These are phyloP conservation scores for Cromileptes altivelis DNA, from an alignment of 2,113 vertebrate species.

Conservation along the genomic window DNA sequence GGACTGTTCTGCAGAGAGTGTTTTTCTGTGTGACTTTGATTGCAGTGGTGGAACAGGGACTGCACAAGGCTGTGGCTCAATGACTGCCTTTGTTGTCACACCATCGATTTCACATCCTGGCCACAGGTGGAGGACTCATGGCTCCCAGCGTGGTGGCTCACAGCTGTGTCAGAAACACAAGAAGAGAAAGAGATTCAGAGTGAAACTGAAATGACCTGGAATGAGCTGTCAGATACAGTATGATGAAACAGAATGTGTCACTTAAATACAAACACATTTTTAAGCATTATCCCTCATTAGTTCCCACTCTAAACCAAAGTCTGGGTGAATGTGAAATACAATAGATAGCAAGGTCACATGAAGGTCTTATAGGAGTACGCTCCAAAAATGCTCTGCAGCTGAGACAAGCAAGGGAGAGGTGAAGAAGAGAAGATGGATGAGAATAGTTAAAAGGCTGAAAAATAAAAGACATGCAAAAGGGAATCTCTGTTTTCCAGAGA, in stretches of 20 bases:
- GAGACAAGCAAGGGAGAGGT: not conserved
- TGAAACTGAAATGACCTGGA: not conserved
- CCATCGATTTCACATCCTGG: constrained; percentile 67
- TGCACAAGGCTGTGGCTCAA: constrained; percentile 25
- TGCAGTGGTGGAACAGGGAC: constrained; percentile 23
- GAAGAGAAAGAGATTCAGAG: constrained; percentile 43
- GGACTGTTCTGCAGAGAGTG: not conserved
- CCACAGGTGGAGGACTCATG: constrained; percentile 47
- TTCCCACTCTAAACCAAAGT: not conserved
- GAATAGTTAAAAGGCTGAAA: not conserved
- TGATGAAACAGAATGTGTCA: not conserved
- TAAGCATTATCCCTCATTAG: not conserved
- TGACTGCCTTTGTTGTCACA: constrained; percentile 56
- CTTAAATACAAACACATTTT: not conserved
- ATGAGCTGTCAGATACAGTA: not conserved
- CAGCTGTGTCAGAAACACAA: constrained; percentile 59
- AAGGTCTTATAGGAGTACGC: not conserved
- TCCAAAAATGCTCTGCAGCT: not conserved
- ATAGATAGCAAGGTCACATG: constrained; percentile 17
- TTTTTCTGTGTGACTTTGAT: constrained; percentile 28
- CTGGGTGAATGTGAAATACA: not conserved
- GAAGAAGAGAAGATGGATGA: constrained; percentile 9
- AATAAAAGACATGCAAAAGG: not conserved
- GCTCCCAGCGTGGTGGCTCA: constrained; percentile 35
- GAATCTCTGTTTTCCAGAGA: not conserved